Percentiles rank a stretch among this genome's conserved stretches.
Evolutionary conservation across 2,113 vertebrate species (phyloP).

Genomic region (Thalassoma bifasciatum): DNA sequence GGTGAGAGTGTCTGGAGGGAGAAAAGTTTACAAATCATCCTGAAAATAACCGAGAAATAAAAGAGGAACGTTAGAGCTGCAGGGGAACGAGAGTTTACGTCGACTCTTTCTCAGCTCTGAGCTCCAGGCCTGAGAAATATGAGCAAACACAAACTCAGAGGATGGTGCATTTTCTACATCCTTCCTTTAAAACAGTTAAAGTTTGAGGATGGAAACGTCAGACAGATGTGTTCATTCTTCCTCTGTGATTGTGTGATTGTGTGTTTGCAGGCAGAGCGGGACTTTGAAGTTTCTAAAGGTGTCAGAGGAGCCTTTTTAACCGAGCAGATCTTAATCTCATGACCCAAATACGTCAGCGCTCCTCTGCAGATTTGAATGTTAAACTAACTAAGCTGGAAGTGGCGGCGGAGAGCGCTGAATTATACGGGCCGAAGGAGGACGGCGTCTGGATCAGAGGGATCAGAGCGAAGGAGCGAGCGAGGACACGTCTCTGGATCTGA

Average conservation of each 20-base stretch:
- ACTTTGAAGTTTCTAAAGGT: constrained; percentile 39
- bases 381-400: constrained; percentile 52
- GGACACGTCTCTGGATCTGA: no score
- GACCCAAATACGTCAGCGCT: constrained; percentile 44
- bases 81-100: no score
- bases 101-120: neutral
- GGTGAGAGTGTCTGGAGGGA: constrained; percentile 1
- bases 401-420: neutral
- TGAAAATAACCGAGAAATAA: neutral
- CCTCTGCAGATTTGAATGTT: constrained; percentile 46
- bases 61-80: neutral
- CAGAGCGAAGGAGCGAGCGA: no score
- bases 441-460: no score
- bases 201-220: neutral
- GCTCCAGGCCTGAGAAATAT: no score
- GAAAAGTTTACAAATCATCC: neutral
- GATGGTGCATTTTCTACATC: no score
- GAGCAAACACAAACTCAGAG: no score
- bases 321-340: constrained; percentile 43
- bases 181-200: no score
- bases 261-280: constrained; percentile 1
- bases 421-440: no score
- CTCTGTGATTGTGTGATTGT: constrained; percentile 31
- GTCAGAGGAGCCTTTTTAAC: constrained; percentile 24
- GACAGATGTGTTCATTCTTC: constrained; percentile 4